Evolutionary conservation across 2,797 vertebrate genomes (phyloP).

Genomic region (Notoglanidium macrostoma): DNA sequence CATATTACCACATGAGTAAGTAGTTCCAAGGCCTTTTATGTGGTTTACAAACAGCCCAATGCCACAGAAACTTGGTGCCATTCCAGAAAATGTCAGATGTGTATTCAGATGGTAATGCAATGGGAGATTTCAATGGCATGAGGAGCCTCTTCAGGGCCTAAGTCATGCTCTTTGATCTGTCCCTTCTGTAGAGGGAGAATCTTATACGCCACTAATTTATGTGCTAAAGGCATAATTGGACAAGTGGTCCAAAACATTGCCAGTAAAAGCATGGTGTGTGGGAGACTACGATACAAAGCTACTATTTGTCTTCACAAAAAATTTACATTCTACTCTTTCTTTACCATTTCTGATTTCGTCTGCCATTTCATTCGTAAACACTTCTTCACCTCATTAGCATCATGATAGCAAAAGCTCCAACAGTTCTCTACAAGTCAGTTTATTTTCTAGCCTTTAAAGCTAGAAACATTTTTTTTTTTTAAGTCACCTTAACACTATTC

Average conservation of each 20-base stretch:
- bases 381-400: neutral
- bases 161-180: conserved; percentile 45
- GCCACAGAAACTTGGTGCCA: conserved; percentile 60
- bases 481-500: neutral
- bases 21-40: conserved; percentile 44
- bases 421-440: neutral
- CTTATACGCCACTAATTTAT: conserved; percentile 35
- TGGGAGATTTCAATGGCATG: conserved; percentile 51
- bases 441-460: neutral
- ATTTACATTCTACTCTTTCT: neutral
- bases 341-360: conserved; percentile 8
- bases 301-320: neutral
- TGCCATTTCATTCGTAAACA: neutral
- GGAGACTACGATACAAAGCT: neutral
- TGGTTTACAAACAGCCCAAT: conserved; percentile 39
- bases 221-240: conserved; percentile 26
- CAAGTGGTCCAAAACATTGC: neutral
- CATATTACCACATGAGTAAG: conserved; percentile 14
- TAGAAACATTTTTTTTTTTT: neutral
- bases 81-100: conserved; percentile 63
- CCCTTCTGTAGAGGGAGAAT: conserved; percentile 35
- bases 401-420: neutral
- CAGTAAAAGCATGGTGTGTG: neutral
- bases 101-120: conserved; percentile 71
- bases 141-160: conserved; percentile 42